A percentile compares a stretch with the other conserved stretches of the same genome.
Conservation (phyloP, 1,140 invertebrate genomes). For the Apolygus lucorum region DNA sequence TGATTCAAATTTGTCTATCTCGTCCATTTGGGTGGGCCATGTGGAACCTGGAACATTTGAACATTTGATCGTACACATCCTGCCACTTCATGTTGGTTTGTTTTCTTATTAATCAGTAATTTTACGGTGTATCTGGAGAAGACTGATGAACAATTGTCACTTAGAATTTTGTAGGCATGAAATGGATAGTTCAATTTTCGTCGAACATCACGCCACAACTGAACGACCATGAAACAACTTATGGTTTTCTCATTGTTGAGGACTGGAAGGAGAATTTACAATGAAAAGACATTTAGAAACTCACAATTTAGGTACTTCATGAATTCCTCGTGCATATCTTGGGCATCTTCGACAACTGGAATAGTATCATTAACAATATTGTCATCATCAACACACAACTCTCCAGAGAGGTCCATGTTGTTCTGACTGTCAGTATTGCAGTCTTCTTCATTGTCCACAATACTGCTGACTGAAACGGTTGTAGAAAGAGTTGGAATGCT, state of each 20-base stretch:
- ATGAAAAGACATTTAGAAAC: conserved; percentile 17
- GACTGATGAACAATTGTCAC: background rate
- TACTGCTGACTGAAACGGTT: background rate
- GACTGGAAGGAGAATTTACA: background rate
- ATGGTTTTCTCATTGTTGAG: conserved; percentile 15
- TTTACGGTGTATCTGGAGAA: background rate
- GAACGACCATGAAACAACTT: background rate
- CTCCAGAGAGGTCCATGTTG: background rate
- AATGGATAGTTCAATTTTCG: background rate
- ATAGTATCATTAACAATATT: background rate
- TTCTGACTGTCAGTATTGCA: background rate
- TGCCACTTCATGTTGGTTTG: background rate
- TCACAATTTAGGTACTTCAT: conserved; percentile 38
- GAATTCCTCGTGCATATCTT: conserved; percentile 38
- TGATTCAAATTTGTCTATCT: conserved; percentile 29
- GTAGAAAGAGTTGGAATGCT: background rate
- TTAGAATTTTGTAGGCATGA: background rate
- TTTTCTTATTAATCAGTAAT: background rate
- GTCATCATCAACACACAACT: too few relatives aligned
- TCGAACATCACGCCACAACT: too few relatives aligned
- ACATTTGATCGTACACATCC: background rate
- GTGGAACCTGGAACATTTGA: conserved; percentile 25
- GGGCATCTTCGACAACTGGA: conserved; percentile 34
- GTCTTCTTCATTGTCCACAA: background rate
- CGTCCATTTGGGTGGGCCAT: conserved; percentile 31